Base-by-base conservation (phyloP, 2,113 vertebrate species). In the Gobiocypris rarus region DNA sequence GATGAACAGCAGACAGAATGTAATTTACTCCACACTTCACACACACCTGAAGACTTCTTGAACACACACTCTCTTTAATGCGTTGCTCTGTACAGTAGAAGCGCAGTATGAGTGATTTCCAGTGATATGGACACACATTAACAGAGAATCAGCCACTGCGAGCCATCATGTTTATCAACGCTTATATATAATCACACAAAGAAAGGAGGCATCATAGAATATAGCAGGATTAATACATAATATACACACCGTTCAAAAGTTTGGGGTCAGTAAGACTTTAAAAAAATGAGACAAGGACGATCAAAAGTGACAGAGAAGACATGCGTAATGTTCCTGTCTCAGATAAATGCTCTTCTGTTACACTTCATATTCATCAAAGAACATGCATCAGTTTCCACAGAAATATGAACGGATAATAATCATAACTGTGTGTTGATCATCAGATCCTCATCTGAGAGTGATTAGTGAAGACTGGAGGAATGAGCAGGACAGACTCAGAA, bases 21-120 rank as follows among this genome's bases (percentile, higher is more conserved):
- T 86, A 75, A 83, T 86, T 41, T 86, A 86, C 58, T 86, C 85
- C 10, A 86, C 85, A 34, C 75, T 86, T 22, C 43, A 38, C 81
- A 41, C 75, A 82, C n/a, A n/a, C n/a, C n/a, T n/a, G n/a, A n/a
- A n/a, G n/a, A n/a, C n/a, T n/a, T n/a, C n/a, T n/a, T n/a, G n/a
- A n/a, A n/a, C n/a, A n/a, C n/a, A n/a, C n/a, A n/a, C n/a, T n/a
- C 28, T 31, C 28, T 31, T 31, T 31, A 31, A 31, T 31, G 28
- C 28, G 2, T 31, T n/a, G n/a, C n/a, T n/a, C n/a, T n/a, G n/a
- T n/a, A n/a, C n/a, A n/a, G n/a, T n/a, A n/a, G 2, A 52, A 52
- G 50, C 5, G 15, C 50, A 52, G 17, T 17, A 52, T 34, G 65
- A 38, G 8, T 31, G 26, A 17, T 31, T 15, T 65, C 17, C 0